phyloP scores from a whole-genome alignment of 2,888 invertebrate genomes.

The Petrophora chlorosata region DNA sequence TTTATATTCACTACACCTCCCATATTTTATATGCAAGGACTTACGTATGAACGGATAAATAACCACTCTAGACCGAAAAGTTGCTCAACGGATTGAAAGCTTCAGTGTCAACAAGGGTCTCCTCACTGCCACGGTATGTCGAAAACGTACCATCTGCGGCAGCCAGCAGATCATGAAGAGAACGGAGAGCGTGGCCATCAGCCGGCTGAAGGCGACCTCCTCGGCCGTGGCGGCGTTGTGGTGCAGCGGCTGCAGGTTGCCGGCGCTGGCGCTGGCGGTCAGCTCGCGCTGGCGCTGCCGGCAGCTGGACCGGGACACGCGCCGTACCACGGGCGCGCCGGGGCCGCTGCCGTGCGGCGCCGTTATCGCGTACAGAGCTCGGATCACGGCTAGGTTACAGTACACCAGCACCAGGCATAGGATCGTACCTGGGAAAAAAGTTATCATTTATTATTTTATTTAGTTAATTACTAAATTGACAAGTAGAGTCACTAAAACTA shows the following conservation, averaged over 20 bases:
- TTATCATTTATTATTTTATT: no score
- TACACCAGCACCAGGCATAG: slow-evolving; percentile 90
- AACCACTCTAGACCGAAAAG: no score
- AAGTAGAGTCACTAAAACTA: no score
- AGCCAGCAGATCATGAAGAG: slow-evolving; percentile 94
- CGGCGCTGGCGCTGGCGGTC: slow-evolving; percentile 52
- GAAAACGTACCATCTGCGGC: slow-evolving; percentile 94
- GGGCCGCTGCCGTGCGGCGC: slow-evolving; percentile 61
- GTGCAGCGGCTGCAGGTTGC: slow-evolving; percentile 36
- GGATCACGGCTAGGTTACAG: slow-evolving; percentile 92
- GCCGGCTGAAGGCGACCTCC: slow-evolving; percentile 92
- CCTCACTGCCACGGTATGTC: no score
- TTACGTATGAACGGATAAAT: no score
- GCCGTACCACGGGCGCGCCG: slow-evolving; percentile 59
- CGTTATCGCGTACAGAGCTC: slow-evolving; percentile 86
- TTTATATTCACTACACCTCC: no score
- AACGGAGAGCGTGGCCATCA: slow-evolving; percentile 92
- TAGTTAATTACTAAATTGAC: no score
- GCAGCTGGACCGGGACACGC: slow-evolving; percentile 70
- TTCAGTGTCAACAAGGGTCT: no score
- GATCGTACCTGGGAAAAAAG: slow-evolving; percentile 86
- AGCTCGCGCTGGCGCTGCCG: slow-evolving; percentile 48
- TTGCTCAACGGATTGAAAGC: background rate
- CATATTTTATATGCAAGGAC: no score
- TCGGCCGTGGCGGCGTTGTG: slow-evolving; percentile 87